Evolutionary conservation across 2,888 invertebrate genomes (phyloP), one percentile per base, ranked within the genome.

Genomic region (Hermodice carunculata): DNA sequence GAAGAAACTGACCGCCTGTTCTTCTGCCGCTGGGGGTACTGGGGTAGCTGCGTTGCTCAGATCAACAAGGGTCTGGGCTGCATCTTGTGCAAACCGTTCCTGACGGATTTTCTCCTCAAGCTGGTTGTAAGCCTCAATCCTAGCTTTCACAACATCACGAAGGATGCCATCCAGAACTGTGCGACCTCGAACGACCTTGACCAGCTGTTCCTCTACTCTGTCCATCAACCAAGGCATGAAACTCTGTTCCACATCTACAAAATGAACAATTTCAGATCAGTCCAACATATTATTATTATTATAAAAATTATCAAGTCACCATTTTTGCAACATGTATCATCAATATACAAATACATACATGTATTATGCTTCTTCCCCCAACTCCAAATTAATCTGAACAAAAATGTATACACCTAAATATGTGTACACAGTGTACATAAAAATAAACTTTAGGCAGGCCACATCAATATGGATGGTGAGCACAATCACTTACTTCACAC

Each of bases 141-240:
- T 73, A 31, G 75, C 71, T 42, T 64, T 70, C 26, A 83, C 82
- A 14, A 85, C 82, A 43, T 85, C 82, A 2, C 83, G 76, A 34
- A 85, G 68, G 67, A 87, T 85, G 90, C 92, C 92, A 76, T 92
- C 91, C 57, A 96, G 89, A 66, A 95, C 89, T 83, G 94, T 92
- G 66, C 93, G 90, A 73, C 93, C 93, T 78, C 92, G 91, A 72
- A 94, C 91, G 86, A 93, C 91, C 67, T 91, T 91, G 77, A 93
- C 92, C 79, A 96, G 89, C 87, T 95, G 94, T 67, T 89, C 88
- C 54, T 92, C 91, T 52, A 95, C 94, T 85, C 93, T 92, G 58
- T 90, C 90, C 87, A 93, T 91, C 73, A 96, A 87, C 95, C 95
- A 95, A 56, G 95, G 94, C 89, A 94, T 90, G 87, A 94, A 93